Evolutionary conservation across 2,888 invertebrate species (phyloP).

Genomic region (Luperina nickerlii): DNA sequence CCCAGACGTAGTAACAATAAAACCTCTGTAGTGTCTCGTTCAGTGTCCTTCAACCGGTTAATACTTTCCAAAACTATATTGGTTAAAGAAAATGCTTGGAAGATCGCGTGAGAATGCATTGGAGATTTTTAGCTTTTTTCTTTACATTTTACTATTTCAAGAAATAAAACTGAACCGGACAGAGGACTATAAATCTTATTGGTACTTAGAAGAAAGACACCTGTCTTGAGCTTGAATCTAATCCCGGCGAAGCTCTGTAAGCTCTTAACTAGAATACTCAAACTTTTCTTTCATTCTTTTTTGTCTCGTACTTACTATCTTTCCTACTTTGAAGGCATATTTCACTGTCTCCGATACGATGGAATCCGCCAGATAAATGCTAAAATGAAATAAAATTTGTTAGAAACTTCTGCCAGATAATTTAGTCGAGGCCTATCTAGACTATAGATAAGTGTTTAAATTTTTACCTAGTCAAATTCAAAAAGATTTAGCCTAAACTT

Average conservation of each 20-base stretch:
- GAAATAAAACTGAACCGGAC: constrained; percentile 19
- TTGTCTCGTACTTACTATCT: constrained; percentile 14
- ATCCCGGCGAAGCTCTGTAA: constrained; percentile 31
- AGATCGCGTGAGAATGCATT: not conserved
- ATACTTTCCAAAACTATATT: not conserved
- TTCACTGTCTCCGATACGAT: not conserved
- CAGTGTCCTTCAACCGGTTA: not conserved
- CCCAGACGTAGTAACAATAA: too few relatives aligned
- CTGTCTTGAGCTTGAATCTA: constrained; percentile 33
- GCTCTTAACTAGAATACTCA: constrained; percentile 34
- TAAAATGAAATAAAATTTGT: not conserved
- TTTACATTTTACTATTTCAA: constrained; percentile 7
- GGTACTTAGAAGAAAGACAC: constrained; percentile 31
- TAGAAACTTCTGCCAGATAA: not conserved
- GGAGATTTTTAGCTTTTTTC: not conserved
- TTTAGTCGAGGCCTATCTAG: not conserved
- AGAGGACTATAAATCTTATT: constrained; percentile 37
- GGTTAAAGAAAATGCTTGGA: not conserved
- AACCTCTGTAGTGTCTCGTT: not conserved
- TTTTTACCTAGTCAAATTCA: not conserved
- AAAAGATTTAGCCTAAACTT: not conserved
- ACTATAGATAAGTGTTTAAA: not conserved
- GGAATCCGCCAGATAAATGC: not conserved
- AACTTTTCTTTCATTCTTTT: constrained; percentile 13
- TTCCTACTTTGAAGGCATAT: not conserved